A percentile compares a stretch with the other conserved stretches of the same genome.
These are phyloP conservation scores for Drosophila silvestris DNA, from an alignment of 2,888 invertebrate genomes.

Conservation along the genomic window DNA sequence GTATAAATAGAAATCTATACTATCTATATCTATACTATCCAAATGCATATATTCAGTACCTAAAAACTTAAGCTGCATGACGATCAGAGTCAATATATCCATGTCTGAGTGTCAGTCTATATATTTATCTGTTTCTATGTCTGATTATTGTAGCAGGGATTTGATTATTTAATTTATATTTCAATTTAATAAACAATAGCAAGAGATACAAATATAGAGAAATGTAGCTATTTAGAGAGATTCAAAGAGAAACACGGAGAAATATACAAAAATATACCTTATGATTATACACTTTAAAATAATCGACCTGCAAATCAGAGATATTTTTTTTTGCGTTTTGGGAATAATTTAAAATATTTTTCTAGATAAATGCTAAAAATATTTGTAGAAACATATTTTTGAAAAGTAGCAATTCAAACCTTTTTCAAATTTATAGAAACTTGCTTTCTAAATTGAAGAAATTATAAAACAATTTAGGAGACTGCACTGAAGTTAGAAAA, in stretches of 20 bases:
- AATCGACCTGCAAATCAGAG: not conserved
- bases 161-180: too few species aligned
- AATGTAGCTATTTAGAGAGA: not conserved
- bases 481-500: not conserved
- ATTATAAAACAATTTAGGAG: not conserved
- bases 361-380: not conserved
- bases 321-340: not conserved
- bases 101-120: not conserved
- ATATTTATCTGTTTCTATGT: not conserved
- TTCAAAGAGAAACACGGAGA: not conserved
- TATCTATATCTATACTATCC: too few species aligned
- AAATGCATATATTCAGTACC: too few species aligned
- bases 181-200: not conserved
- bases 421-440: not conserved
- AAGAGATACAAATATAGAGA: not conserved
- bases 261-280: not conserved
- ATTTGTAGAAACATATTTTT: not conserved
- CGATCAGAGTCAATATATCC: not conserved
- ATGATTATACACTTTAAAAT: not conserved
- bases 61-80: too few species aligned
- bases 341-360: not conserved
- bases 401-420: not conserved
- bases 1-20: not conserved
- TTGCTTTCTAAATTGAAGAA: not conserved
- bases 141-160: too few species aligned